Percentiles rank a stretch among this genome's conserved stretches.
These are phyloP conservation scores for Macaca nemestrina DNA, from an alignment of 2,113 vertebrate genomes.

Conservation along the genomic window DNA sequence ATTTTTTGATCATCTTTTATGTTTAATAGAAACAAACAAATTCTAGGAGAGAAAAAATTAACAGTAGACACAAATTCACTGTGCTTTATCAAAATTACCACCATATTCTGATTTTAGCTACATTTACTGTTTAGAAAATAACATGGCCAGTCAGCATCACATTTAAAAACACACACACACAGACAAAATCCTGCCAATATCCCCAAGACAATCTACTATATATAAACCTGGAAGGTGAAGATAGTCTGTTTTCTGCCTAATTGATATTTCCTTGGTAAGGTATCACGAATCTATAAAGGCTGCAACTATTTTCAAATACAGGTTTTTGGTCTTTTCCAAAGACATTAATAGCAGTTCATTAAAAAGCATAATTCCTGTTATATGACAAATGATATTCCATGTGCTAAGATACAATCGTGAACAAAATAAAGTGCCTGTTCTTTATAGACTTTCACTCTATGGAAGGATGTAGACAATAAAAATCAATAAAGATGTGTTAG, in stretches of 20 bases:
- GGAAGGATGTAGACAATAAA: neutral
- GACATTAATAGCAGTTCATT: constrained; percentile 34
- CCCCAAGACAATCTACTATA: neutral
- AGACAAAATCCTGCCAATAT: neutral
- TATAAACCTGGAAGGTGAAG: constrained; percentile 71
- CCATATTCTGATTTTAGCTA: neutral
- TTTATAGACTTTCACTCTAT: neutral
- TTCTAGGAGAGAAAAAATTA: neutral
- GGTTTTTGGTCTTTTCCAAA: constrained; percentile 90
- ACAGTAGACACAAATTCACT: neutral
- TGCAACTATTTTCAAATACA: constrained; percentile 90
- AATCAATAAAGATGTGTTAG: neutral
- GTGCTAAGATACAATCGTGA: neutral
- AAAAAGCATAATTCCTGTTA: neutral
- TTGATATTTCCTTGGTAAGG: constrained; percentile 69
- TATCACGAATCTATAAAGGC: constrained; percentile 87
- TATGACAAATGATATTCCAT: neutral
- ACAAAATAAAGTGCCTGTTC: neutral
- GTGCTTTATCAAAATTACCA: neutral
- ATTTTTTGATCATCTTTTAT: neutral
- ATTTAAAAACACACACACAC: neutral
- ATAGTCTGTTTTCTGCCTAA: constrained; percentile 79
- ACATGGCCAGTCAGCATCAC: neutral
- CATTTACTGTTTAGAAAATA: neutral
- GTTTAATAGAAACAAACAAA: neutral